These are phyloP conservation scores for Nerophis ophidion DNA, from an alignment of 2,113 vertebrate species.

Conservation along the genomic window DNA sequence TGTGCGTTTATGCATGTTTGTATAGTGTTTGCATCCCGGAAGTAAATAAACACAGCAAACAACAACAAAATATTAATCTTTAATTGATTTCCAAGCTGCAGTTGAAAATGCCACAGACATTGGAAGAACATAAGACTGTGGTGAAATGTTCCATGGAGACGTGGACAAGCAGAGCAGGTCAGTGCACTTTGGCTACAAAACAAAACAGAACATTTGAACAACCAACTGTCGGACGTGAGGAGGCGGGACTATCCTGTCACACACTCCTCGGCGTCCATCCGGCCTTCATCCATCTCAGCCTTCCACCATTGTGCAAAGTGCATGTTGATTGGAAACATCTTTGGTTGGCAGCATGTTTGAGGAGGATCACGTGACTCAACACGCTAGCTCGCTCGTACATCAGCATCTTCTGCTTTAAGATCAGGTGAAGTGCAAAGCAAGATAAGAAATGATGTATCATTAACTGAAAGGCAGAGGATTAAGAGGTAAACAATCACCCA, in stretches of 20 bases:
- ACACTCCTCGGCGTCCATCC: too few species aligned
- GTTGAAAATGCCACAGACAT: slow-evolving; percentile 8
- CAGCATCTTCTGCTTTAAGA: neutral
- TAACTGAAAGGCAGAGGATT: neutral
- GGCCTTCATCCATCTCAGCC: neutral
- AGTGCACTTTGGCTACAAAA: neutral
- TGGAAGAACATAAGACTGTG: slow-evolving; percentile 14
- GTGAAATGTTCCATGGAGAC: slow-evolving; percentile 1
- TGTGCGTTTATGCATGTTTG: neutral
- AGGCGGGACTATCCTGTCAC: neutral
- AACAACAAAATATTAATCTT: neutral
- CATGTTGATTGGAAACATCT: slow-evolving; percentile 13
- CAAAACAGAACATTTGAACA: slow-evolving; percentile 4
- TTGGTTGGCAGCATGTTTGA: slow-evolving; percentile 17
- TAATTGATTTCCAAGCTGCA: neutral
- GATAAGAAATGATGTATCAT: too few species aligned
- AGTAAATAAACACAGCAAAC: neutral
- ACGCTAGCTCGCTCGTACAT: neutral
- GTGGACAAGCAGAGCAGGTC: neutral
- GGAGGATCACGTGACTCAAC: neutral
- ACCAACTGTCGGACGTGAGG: neutral
- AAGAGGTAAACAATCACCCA: neutral
- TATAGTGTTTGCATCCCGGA: neutral
- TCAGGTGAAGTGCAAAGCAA: neutral
- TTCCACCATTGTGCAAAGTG: neutral